These are phyloP conservation scores for Sisyra terminalis DNA, from an alignment of 2,888 invertebrate species.

Conservation along the genomic window DNA sequence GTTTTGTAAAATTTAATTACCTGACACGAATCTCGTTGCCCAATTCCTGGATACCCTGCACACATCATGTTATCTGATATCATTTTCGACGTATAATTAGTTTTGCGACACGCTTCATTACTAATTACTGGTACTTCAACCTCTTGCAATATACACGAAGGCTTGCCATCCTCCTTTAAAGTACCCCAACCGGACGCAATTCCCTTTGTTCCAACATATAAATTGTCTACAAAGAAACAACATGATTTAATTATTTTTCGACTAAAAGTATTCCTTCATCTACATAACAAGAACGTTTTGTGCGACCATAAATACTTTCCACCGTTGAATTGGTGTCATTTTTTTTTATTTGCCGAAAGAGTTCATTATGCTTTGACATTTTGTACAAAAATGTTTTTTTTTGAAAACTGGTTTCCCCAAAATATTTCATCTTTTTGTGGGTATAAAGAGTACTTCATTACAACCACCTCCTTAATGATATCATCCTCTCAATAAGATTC, in stretches of 20 bases:
- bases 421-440: too few species aligned
- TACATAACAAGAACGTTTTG: too few species aligned
- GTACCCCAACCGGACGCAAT: conserved; percentile 82
- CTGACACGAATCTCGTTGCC: conserved; percentile 69
- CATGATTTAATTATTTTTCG: background rate
- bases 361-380: conserved; percentile 6
- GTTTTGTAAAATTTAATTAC: conserved; percentile 27
- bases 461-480: too few species aligned
- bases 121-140: conserved; percentile 63
- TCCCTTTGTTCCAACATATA: conserved; percentile 55
- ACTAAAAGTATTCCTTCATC: background rate
- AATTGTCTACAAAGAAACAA: conserved; percentile 32
- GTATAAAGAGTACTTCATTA: too few species aligned
- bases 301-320: too few species aligned
- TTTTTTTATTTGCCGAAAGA: too few species aligned
- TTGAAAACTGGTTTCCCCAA: conserved; percentile 1
- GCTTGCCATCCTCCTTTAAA: conserved; percentile 68
- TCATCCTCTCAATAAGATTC: too few species aligned
- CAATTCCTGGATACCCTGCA: conserved; percentile 55
- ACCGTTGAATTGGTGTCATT: background rate
- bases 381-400: background rate
- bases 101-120: conserved; percentile 55
- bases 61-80: conserved; percentile 82
- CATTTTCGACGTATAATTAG: conserved; percentile 69
- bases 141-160: conserved; percentile 67